These are phyloP conservation scores for Melikaiella ostensackeni DNA, from an alignment of 2,888 invertebrate genomes.

Conservation along the genomic window DNA sequence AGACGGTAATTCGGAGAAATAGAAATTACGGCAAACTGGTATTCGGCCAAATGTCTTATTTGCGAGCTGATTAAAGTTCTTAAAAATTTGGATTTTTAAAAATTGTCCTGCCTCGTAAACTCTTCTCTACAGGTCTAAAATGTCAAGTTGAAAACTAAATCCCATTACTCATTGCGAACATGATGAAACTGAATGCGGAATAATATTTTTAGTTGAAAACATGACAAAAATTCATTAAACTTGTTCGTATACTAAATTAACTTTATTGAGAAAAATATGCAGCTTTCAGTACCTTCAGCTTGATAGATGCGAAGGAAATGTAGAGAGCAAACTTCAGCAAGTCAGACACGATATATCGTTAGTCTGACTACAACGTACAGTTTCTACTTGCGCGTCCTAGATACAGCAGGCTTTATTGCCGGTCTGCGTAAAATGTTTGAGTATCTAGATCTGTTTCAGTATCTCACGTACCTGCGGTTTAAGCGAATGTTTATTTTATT, in stretches of 20 bases:
- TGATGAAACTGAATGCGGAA: no score
- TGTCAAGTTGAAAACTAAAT: no score
- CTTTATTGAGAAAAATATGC: background rate
- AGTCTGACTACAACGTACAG: background rate
- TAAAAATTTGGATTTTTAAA: no score
- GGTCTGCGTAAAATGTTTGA: background rate
- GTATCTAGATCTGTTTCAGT: background rate
- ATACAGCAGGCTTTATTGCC: conserved; percentile 29
- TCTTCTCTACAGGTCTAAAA: no score
- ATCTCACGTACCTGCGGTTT: background rate
- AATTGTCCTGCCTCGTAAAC: no score
- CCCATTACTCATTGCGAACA: no score
- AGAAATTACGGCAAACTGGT: no score
- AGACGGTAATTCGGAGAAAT: no score
- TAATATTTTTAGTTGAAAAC: background rate
- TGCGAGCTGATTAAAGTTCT: no score
- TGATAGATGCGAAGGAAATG: background rate
- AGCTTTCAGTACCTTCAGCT: background rate
- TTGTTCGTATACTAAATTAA: background rate
- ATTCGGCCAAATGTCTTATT: no score
- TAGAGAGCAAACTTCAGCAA: background rate
- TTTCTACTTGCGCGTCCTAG: conserved; percentile 32
- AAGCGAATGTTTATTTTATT: background rate
- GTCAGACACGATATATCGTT: conserved; percentile 16
- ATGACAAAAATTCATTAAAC: background rate